A percentile compares a stretch with the other conserved stretches of the same genome.
Evolutionary conservation across 2,888 invertebrate genomes (phyloP).

Genomic region (Parnassius glacialis): DNA sequence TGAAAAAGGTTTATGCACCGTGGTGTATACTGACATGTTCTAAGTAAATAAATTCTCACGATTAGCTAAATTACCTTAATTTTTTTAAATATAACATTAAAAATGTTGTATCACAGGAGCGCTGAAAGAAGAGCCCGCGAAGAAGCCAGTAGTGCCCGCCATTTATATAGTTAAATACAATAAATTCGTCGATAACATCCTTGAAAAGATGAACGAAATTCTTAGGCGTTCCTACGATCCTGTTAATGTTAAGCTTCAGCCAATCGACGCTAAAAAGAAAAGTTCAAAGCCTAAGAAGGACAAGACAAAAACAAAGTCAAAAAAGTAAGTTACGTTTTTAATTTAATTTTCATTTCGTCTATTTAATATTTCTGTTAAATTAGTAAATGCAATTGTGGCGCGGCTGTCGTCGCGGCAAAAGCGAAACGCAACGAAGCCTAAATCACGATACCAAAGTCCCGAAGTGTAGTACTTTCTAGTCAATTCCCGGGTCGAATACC

Average conservation of each 20-base stretch:
- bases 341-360: too few relatives aligned
- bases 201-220: conserved; percentile 90
- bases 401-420: too few relatives aligned
- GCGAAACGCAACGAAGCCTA: too few relatives aligned
- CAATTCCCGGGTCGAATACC: too few relatives aligned
- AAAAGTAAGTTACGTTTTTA: conserved; percentile 48
- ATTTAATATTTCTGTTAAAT: too few relatives aligned
- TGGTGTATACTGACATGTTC: too few relatives aligned
- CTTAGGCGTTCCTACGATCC: conserved; percentile 91
- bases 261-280: conserved; percentile 78
- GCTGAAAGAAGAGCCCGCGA: conserved; percentile 60
- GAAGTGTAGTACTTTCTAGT: too few relatives aligned
- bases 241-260: conserved; percentile 87
- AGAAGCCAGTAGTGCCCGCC: conserved; percentile 80
- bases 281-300: conserved; percentile 73
- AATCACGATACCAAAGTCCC: too few relatives aligned
- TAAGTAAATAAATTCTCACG: too few relatives aligned
- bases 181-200: conserved; percentile 90
- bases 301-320: conserved; percentile 58
- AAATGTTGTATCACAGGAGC: conserved; percentile 64
- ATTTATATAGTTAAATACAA: conserved; percentile 91
- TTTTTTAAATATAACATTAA: neutral
- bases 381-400: too few relatives aligned
- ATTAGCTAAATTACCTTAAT: neutral
- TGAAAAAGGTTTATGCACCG: too few relatives aligned